Evolutionary conservation across 1,140 invertebrate genomes (phyloP), one percentile per base, ranked within the genome.

Genomic region (Palaemon carinicauda): DNA sequence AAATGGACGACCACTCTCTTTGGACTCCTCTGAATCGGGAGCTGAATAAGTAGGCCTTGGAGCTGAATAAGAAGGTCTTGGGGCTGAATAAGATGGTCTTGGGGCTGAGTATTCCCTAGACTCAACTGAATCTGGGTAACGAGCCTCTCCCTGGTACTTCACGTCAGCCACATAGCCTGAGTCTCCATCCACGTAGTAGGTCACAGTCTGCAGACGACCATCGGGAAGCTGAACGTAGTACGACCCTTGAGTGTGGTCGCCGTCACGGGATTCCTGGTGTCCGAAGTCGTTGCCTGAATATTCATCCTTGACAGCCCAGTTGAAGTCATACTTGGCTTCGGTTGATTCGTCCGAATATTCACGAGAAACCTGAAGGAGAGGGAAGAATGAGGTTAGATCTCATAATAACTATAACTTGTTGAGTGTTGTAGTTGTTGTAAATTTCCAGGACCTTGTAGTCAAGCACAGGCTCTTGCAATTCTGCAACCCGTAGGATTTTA

Each of bases 161-260:
- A 79, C 77, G 3, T 79, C 51, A 27, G 77, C 77, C 50, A 77
- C 74, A 41, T 77, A 77, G 41, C 65, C 65, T 3, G 65, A 69
- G 24, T 69, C 65, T 17, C 65, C 65, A 21, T 69, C 24, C 65
- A 69, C 74, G 74, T 24, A 77, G 74, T 77, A 77, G 0, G 15
- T 77, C 1, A 77, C 74, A 19, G n/a, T 77, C 41, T 77, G 74
- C 17, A 77, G n/a, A 9, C 74, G 74, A 24, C 77, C 77, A 19
- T 79, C 77, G 52, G 77, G 77, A 15, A 79, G 77, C 15, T 53
- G 24, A 12, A 79, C 77, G 77, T 21, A 79, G 77, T 79, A 79
- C 0, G 77, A 79, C 77, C 77, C 77, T 4, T 29, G 51, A 12
- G 77, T 79, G 77, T 56, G 52, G 77, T 79, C 77, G 21, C 77